Evolutionary conservation across 2,888 invertebrate species (phyloP).

Genomic region (Phalera bucephala): DNA sequence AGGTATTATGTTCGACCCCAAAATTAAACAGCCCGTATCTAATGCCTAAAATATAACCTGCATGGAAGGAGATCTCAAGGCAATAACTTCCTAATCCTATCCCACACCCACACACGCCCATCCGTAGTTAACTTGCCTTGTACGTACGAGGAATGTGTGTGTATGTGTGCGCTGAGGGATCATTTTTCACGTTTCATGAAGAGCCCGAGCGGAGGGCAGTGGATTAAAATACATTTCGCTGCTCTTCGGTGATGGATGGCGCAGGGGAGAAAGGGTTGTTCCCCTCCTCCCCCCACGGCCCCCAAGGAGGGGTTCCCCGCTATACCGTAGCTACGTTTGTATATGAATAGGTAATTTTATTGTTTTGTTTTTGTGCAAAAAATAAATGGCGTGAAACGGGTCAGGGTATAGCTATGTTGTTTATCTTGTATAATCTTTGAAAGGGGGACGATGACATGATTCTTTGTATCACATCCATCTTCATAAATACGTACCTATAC

Average conservation of each 20-base stretch:
- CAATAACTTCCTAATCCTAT: constrained; percentile 19
- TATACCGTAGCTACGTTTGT: constrained; percentile 32
- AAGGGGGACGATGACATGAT: too few species aligned
- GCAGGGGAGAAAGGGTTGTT: constrained; percentile 62
- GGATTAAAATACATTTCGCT: constrained; percentile 83
- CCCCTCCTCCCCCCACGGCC: constrained; percentile 20
- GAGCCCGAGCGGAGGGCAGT: constrained; percentile 68
- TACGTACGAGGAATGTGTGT: constrained; percentile 8
- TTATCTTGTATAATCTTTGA: neutral
- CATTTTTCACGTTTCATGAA: constrained; percentile 83
- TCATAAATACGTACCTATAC: too few species aligned
- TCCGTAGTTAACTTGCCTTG: constrained; percentile 14
- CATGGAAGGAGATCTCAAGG: constrained; percentile 14
- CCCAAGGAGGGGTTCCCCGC: constrained; percentile 9
- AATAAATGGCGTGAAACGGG: neutral
- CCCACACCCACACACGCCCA: constrained; percentile 13
- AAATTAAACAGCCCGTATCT: constrained; percentile 13
- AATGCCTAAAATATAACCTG: constrained; percentile 12
- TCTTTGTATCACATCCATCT: too few species aligned
- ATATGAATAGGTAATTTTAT: constrained; percentile 57
- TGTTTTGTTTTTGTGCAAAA: constrained; percentile 11
- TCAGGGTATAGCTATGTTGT: neutral
- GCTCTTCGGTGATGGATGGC: constrained; percentile 73
- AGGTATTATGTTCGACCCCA: too few species aligned
- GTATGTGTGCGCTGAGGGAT: constrained; percentile 52